Evolutionary conservation across 2,888 invertebrate species (phyloP).

Genomic region (Leptopilina syphax): DNA sequence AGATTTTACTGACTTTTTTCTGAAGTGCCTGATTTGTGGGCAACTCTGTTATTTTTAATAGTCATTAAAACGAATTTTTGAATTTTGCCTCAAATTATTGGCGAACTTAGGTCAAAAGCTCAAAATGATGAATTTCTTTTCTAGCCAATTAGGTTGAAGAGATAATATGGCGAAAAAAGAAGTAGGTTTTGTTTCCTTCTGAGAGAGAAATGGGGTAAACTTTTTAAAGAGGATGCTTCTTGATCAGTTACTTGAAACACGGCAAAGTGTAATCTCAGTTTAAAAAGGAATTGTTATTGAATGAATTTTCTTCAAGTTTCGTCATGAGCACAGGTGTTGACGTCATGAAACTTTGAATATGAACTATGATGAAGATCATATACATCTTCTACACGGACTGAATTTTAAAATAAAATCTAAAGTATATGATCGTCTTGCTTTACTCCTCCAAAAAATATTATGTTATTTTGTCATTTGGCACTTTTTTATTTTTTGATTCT

Average conservation of each 20-base stretch:
- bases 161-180: background rate
- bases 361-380: conserved; percentile 18
- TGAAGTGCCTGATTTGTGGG: too few species aligned
- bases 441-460: background rate
- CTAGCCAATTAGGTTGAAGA: background rate
- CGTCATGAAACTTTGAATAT: conserved; percentile 37
- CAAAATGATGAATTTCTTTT: background rate
- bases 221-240: conserved; percentile 20
- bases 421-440: background rate
- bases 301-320: conserved; percentile 30
- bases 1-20: too few species aligned
- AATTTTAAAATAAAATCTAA: conserved; percentile 1
- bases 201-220: background rate
- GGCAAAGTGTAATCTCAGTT: conserved; percentile 28
- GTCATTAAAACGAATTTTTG: background rate
- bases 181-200: background rate
- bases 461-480: background rate
- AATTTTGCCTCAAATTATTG: background rate
- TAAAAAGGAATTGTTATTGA: conserved; percentile 33
- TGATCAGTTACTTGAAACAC: conserved; percentile 15
- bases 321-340: conserved; percentile 25
- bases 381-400: conserved; percentile 4
- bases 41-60: too few species aligned
- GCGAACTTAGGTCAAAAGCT: background rate
- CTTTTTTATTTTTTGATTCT: background rate